Base-by-base conservation (phyloP, 2,888 invertebrate species). In the Nymphalis urticae region DNA sequence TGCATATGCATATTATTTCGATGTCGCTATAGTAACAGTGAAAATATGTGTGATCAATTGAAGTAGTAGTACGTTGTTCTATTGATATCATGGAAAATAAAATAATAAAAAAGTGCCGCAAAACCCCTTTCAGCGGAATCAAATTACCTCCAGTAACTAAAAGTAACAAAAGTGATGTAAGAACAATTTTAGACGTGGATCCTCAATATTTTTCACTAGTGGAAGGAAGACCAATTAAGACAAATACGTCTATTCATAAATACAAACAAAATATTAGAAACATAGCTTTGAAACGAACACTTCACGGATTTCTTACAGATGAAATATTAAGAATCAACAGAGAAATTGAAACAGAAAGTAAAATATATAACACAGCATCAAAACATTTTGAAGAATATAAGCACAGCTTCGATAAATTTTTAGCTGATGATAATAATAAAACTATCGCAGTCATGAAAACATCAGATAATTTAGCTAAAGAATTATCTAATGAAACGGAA, bases 161-260 rank as follows among this genome's bases (percentile, higher is more conserved):
- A 47, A 75, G 77, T 48, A 78, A 75, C 60, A 80, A 80, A 67
- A 73, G 75, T 66, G 74, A 84, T 54, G 72, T 87, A 4, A 93
- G 93, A 78, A 94, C 94, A 6, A 93, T 95, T 68, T 82, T 94
- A 36, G 95, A 95, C 75, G 85, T 95, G 0, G 95, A 95, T 80
- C 94, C 95, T 0, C 88, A 94, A n/a, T 95, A 93, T 80, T 95
- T 94, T 78, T 90, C 93, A 1, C 86, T 94, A 75, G 88, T 95
- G 0, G 93, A 93, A 79, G 95, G 95, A 61, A 89, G 95, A 66
- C 93, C 94, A 4, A 93, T 95, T 50, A 87, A 90, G 65, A 92
- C 94, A 48, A 93, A 92, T 71, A 90, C 93, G 60, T 94, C 94
- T 21, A 85, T 93, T 63, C 81, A 87, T 51, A 86, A 91, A 62